Evolutionary conservation across 2,113 vertebrate species (phyloP).

Genomic region (Equus quagga): DNA sequence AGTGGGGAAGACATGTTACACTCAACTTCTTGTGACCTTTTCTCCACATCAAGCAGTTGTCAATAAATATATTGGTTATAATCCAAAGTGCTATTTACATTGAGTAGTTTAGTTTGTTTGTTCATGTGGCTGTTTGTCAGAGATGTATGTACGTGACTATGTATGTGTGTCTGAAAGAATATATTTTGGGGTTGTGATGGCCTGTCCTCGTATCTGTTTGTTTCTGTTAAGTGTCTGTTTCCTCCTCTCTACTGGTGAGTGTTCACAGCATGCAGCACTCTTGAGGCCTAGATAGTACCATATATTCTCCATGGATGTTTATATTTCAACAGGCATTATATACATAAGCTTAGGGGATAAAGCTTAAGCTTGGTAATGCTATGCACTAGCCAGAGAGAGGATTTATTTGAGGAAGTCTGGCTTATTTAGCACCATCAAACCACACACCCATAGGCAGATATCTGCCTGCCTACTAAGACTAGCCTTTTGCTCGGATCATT

Average conservation of each 20-base stretch:
- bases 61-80: neutral
- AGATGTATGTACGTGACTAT: neutral
- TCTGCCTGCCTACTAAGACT: neutral
- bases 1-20: neutral
- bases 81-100: neutral
- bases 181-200: neutral
- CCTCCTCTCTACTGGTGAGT: neutral
- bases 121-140: neutral
- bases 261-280: neutral
- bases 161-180: neutral
- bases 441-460: neutral
- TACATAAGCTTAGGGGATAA: conserved; percentile 34
- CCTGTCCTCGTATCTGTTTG: neutral
- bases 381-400: neutral
- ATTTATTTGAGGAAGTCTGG: conserved; percentile 5
- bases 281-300: neutral
- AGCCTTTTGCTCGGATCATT: conserved; percentile 6
- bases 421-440: neutral
- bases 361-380: neutral
- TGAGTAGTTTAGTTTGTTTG: neutral
- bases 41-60: neutral
- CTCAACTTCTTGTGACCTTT: neutral
- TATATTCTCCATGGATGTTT: neutral
- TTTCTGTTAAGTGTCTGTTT: neutral
- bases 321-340: neutral